phyloP scores from a whole-genome alignment of 2,113 vertebrate genomes.

The Atlantisia rogersi region DNA sequence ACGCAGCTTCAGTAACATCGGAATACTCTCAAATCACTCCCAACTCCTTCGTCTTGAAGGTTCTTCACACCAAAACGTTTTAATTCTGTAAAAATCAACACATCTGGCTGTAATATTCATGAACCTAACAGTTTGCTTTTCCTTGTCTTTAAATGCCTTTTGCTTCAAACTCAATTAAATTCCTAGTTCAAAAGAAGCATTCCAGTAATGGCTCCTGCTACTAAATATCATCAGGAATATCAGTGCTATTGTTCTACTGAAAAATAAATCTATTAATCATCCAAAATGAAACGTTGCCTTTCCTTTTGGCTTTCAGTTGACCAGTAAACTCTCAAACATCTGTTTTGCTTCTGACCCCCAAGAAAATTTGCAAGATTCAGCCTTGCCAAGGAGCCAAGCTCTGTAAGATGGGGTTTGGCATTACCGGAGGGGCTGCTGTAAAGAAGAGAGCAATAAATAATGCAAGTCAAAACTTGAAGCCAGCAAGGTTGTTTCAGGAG shows the following conservation, averaged over 20 bases:
- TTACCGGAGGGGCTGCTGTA: neutral
- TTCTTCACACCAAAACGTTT: neutral
- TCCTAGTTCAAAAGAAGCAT: neutral
- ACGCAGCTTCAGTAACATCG: neutral
- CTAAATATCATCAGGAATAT: slow-evolving; percentile 9
- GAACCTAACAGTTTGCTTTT: neutral
- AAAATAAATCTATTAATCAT: neutral
- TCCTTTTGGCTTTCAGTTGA: neutral
- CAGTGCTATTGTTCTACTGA: neutral
- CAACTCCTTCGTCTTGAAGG: neutral
- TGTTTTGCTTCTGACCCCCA: neutral
- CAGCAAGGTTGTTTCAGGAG: neutral
- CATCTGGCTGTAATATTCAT: neutral
- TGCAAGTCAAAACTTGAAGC: neutral
- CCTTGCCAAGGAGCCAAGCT: neutral
- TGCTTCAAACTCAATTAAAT: slow-evolving; percentile 12
- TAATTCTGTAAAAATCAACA: slow-evolving; percentile 25
- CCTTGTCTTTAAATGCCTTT: neutral
- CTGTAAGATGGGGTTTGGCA: neutral
- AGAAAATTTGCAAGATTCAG: neutral
- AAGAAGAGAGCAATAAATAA: neutral
- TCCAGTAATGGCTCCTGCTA: neutral
- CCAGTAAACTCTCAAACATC: neutral
- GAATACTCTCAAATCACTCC: neutral
- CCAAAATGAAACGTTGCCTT: neutral